Conservation (phyloP, 2,888 invertebrate genomes). For the Syrista parreyssii region DNA sequence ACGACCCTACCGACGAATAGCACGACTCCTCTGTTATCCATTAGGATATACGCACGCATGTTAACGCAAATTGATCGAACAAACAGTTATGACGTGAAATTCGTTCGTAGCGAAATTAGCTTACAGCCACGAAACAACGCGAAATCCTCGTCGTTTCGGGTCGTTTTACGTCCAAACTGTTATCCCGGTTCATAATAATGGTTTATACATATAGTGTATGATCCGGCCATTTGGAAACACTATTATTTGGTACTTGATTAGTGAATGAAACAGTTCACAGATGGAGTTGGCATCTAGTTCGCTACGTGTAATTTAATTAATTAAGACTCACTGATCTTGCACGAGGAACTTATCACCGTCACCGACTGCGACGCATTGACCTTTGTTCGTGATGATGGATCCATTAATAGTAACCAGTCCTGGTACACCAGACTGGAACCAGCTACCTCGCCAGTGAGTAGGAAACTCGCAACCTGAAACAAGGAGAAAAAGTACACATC, state of each 20-base stretch:
- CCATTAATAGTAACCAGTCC: conserved; percentile 62
- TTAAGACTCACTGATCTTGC: conserved; percentile 58
- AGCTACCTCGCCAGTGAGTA: conserved; percentile 62
- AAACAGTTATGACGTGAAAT: background rate
- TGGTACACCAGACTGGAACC: conserved; percentile 66
- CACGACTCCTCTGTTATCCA: background rate
- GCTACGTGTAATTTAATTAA: conserved; percentile 33
- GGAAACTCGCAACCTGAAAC: conserved; percentile 62
- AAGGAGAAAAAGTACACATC: background rate
- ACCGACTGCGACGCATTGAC: conserved; percentile 59
- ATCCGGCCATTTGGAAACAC: background rate
- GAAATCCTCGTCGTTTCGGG: background rate
- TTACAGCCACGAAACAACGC: background rate
- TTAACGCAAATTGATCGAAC: background rate
- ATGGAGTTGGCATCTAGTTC: background rate
- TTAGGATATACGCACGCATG: background rate
- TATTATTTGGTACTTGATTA: background rate
- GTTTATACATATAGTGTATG: background rate
- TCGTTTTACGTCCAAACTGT: background rate
- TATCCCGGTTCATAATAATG: background rate
- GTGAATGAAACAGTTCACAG: background rate
- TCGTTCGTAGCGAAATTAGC: background rate
- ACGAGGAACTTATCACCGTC: conserved; percentile 66
- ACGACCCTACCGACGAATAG: too few species aligned
- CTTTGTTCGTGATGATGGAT: conserved; percentile 65